Base-by-base conservation (phyloP, 2,797 vertebrate species). In the Poeciliopsis presidionis region DNA sequence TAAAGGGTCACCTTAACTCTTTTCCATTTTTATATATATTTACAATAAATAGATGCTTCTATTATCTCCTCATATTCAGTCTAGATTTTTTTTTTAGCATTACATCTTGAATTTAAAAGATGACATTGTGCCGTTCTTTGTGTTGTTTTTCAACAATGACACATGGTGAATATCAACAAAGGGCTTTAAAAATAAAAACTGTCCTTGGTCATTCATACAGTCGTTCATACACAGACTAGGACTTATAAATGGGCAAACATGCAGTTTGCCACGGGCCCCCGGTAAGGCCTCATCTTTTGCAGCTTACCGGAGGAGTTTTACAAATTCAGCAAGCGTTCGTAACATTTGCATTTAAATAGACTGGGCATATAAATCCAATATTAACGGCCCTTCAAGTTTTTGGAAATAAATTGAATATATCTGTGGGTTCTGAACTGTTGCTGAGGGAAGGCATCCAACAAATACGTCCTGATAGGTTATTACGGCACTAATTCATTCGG, bases 1-100 rank as follows among this genome's bases (percentile, higher is more conserved):
- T 51, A 41, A 76, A 75, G 81, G 71, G 79, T 74, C 53, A 16
- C 72, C 82, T 49, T 76, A 82, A 83, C 71, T 9, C 67, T 74
- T 43, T 81, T 88, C 72, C 28, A 55, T 47, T 28, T 77, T 79
- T 28, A 73, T 61, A 72, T 75, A 14, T 57, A 20, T 49, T 49
- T 39, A 51, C 36, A 57, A 5, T 57, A 16, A 16, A 18, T 18
- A 63, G 14, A 36, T 36, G 36, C 39, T 69, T 13, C 43, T 13
- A 69, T 25, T 43, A 41, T 13, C 20, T 43, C 39, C 65, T 43
- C 4, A 6, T 25, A n/a, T 25, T 25, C 36, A 22, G 30, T 22
- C 14, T 25, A 41, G 63, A 41, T 41, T 22, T 39, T 22, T 22
- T 39, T 22, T 41, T 22, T 69, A 43, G 39, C 20, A 25, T n/a